These are phyloP conservation scores for Ganaspis brasiliensis DNA, from an alignment of 2,888 invertebrate genomes.

Conservation along the genomic window DNA sequence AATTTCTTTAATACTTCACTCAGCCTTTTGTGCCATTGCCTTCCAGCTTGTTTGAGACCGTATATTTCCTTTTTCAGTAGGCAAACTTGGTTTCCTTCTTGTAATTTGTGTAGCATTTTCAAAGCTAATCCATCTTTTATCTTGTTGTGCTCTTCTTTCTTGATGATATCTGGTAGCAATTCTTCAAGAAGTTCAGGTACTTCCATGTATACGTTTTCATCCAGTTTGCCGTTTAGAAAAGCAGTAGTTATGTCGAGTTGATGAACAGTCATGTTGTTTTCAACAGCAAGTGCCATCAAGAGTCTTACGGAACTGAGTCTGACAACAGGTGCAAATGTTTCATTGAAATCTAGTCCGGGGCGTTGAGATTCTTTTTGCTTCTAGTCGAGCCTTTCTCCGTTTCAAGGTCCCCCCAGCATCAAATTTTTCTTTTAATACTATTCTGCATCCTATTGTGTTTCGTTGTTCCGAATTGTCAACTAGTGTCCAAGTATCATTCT, in stretches of 20 bases:
- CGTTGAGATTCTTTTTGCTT: conserved; percentile 52
- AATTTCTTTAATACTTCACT: neutral
- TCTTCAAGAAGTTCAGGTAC: conserved; percentile 44
- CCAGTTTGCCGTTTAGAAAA: conserved; percentile 54
- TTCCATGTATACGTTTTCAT: conserved; percentile 52
- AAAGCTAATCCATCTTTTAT: neutral
- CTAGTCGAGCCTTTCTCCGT: conserved; percentile 53
- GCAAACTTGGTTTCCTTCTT: conserved; percentile 30
- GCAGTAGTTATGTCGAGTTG: conserved; percentile 60
- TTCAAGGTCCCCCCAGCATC: conserved; percentile 47
- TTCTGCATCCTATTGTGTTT: conserved; percentile 42
- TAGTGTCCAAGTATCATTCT: conserved; percentile 49
- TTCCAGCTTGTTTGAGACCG: conserved; percentile 41
- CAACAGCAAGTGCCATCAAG: conserved; percentile 50
- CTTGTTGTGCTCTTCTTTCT: neutral
- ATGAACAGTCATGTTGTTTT: conserved; percentile 49
- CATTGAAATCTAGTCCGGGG: conserved; percentile 52
- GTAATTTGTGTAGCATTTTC: conserved; percentile 20
- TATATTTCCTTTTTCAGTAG: conserved; percentile 42
- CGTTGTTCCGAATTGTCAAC: conserved; percentile 34
- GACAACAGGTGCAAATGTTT: conserved; percentile 52
- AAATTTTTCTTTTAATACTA: conserved; percentile 48
- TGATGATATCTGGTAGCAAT: conserved; percentile 27
- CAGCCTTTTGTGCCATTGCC: conserved; percentile 41
- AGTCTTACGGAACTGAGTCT: conserved; percentile 44